Conservation (phyloP, 1,140 invertebrate genomes). For the Micrasema longulum region DNA sequence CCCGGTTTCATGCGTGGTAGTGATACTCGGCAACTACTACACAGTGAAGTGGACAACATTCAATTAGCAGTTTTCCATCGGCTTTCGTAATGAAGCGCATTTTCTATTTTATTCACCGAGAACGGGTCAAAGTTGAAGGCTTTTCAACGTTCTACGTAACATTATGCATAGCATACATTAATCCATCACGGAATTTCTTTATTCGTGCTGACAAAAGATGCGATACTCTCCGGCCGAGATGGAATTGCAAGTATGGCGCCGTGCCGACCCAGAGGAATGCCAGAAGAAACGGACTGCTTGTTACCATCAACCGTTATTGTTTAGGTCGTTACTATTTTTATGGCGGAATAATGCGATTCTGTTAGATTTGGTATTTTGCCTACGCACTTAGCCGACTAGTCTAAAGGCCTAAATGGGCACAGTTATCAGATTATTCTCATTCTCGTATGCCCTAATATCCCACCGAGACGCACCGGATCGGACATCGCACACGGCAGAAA, state of each 20-base stretch:
- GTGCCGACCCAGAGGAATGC: constrained; percentile 1
- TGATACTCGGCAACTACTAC: no score
- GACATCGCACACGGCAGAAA: constrained; percentile 18
- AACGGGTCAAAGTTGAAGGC: constrained; percentile 6
- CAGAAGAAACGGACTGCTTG: constrained; percentile 1
- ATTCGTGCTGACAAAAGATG: constrained; percentile 8
- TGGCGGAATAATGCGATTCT: constrained; percentile 23
- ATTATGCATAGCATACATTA: constrained; percentile 8
- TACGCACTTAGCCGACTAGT: neutral
- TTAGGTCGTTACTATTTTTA: constrained; percentile 15
- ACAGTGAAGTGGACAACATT: no score
- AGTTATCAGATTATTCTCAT: constrained; percentile 23
- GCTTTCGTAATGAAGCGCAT: no score
- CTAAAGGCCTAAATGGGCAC: constrained; percentile 1
- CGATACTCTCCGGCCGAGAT: constrained; percentile 8
- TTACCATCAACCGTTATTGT: constrained; percentile 24
- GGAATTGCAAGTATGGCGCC: neutral
- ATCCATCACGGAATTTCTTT: constrained; percentile 22
- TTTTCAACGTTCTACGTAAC: neutral
- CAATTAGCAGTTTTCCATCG: no score
- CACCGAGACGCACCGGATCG: constrained; percentile 12
- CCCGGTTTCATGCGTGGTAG: no score
- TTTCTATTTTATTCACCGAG: neutral
- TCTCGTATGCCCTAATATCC: constrained; percentile 23
- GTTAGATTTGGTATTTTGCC: constrained; percentile 25